Percentiles rank a stretch among this genome's conserved stretches.
phyloP scores from a whole-genome alignment of 2,113 vertebrate species.

The Erythrolamprus reginae region DNA sequence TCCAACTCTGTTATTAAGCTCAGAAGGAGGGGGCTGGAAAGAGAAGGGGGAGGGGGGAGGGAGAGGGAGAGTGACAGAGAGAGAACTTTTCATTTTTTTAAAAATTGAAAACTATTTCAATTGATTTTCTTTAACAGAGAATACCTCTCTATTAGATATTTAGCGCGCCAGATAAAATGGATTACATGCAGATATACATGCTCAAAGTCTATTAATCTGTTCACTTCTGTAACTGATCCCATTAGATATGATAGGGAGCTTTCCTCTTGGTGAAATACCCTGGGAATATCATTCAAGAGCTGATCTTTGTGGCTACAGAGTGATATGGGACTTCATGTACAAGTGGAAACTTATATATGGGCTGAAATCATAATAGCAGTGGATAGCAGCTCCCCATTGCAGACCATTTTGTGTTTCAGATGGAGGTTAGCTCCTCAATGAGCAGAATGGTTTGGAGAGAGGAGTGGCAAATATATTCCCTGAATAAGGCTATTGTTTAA shows the following conservation, averaged over 20 bases:
- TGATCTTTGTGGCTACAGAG: neutral
- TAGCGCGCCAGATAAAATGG: neutral
- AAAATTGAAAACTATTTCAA: constrained; percentile 43
- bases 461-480: neutral
- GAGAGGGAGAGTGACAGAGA: neutral
- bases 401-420: neutral
- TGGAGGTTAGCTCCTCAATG: neutral
- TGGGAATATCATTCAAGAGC: neutral
- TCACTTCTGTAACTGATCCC: neutral
- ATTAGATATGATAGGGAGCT: neutral
- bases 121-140: constrained; percentile 20
- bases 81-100: constrained; percentile 9
- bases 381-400: neutral
- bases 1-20: neutral
- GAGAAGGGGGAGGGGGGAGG: fast-evolving
- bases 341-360: neutral
- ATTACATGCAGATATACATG: neutral
- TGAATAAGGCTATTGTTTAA: neutral
- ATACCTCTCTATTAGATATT: constrained; percentile 26
- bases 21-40: too few species aligned
- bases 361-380: neutral
- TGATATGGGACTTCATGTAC: neutral
- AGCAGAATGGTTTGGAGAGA: neutral
- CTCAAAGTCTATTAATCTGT: neutral
- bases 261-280: neutral